Conservation (phyloP, 2,797 vertebrate species). For the Remorina albescens region DNA sequence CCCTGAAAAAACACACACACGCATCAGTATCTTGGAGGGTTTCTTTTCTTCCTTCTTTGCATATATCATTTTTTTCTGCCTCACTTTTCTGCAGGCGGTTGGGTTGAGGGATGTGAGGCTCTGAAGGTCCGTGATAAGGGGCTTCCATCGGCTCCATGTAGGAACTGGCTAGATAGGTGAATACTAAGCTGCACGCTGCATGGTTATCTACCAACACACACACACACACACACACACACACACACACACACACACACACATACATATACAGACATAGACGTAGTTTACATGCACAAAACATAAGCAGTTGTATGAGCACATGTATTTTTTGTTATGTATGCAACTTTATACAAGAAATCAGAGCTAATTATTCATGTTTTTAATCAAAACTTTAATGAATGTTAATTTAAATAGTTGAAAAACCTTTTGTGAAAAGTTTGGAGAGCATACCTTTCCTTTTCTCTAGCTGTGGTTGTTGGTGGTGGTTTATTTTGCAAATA, state of each 20-base stretch:
- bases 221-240: slow-evolving; percentile 29
- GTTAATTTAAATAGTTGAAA: too few species aligned
- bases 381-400: too few species aligned
- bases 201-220: slow-evolving; percentile 72
- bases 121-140: slow-evolving; percentile 81
- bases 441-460: too few species aligned
- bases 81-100: slow-evolving; percentile 57
- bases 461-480: too few species aligned
- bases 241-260: slow-evolving; percentile 24
- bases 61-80: slow-evolving; percentile 53
- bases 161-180: slow-evolving; percentile 66
- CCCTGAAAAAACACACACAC: slow-evolving; percentile 20
- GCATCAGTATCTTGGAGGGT: slow-evolving; percentile 30
- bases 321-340: slow-evolving; percentile 3
- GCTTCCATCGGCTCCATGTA: slow-evolving; percentile 68
- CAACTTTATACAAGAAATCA: slow-evolving; percentile 9
- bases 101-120: slow-evolving; percentile 58
- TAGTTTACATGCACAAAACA: slow-evolving; percentile 15
- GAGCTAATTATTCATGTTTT: neutral
- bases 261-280: slow-evolving; percentile 19
- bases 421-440: too few species aligned
- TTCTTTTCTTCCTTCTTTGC: slow-evolving; percentile 22
- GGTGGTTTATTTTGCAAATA: too few species aligned
- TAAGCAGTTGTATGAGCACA: neutral
- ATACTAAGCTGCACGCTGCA: slow-evolving; percentile 61